Evolutionary conservation across 1,140 invertebrate genomes (phyloP), one percentile per base, ranked within the genome.

Genomic region (Choristoneura fumiferana): DNA sequence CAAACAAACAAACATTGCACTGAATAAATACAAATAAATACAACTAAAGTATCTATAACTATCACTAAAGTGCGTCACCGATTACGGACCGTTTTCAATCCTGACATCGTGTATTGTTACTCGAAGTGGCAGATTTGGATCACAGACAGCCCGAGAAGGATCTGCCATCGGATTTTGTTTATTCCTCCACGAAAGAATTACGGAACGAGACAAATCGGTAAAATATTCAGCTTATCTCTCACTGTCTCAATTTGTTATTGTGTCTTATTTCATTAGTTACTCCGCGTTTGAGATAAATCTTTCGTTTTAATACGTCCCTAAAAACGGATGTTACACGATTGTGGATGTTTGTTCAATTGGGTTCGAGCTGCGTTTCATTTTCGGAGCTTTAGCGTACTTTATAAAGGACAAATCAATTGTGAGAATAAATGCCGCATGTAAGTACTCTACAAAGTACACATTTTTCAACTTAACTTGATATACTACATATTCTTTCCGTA

Each of bases 211-310:
- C 58, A 65, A 71, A 71, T 67, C 65, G 62, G 60, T 13, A 58
- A 60, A 63, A 67, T 65, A 65, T 65, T 55, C 62, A 57, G 54
- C 62, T 68, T 71, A 62, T 59, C 55, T 34, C 37, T 40, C 38
- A 59, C 49, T 62, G 62, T 62, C 58, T 60, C 67, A 63, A 67
- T 71, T 67, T 65, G 60, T 71, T 71, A 65, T 61, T 55, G 55
- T 59, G 62, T 39, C 43, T 67, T 58, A 58, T 52, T 67, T 58
- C 60, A 68, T 68, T 67, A 67, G 64, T 70, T 59, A 56, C 57
- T 49, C n/a, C 43, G 43, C 22, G 10, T 49, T 14, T 49, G 18
- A 15, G 43, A 49, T 49, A 49, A 49, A 49, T 49, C 43, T 29
- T 9, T 18, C 43, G 17, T 49, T 49, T 49, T 49, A 29, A 49